Evolutionary conservation across 2,797 vertebrate genomes (phyloP).

Genomic region (Lophotriccus pileatus): DNA sequence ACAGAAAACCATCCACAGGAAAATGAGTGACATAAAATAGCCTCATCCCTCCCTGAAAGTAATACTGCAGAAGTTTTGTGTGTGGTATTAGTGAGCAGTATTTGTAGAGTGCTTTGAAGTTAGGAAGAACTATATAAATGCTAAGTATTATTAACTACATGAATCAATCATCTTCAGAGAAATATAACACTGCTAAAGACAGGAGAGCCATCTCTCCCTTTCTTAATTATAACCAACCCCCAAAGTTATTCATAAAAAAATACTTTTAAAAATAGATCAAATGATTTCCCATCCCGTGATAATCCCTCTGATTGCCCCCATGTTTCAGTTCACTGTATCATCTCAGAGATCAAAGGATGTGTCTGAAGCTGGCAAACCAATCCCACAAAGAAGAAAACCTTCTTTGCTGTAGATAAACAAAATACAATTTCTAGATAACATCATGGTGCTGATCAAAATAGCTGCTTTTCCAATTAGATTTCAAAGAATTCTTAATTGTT

Average conservation of each 20-base stretch:
- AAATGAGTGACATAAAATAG: neutral
- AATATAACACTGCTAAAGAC: constrained; percentile 27
- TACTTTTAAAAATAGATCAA: constrained; percentile 69
- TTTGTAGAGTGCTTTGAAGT: constrained; percentile 44
- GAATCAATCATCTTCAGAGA: constrained; percentile 56
- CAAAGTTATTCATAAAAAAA: constrained; percentile 59
- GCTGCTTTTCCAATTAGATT: constrained; percentile 67
- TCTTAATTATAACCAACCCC: constrained; percentile 52
- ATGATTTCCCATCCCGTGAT: constrained; percentile 47
- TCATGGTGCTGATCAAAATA: constrained; percentile 61
- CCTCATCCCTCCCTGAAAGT: neutral
- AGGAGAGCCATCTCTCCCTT: constrained; percentile 21
- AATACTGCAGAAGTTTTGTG: neutral
- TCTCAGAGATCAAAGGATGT: constrained; percentile 64
- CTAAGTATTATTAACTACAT: constrained; percentile 47
- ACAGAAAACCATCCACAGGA: neutral
- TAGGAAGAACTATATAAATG: constrained; percentile 11
- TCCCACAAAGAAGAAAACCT: constrained; percentile 41
- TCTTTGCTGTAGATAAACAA: constrained; percentile 62
- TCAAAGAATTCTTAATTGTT: constrained; percentile 71
- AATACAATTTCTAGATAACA: constrained; percentile 71
- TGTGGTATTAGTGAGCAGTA: neutral
- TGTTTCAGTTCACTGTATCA: constrained; percentile 62
- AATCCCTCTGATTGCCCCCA: constrained; percentile 56
- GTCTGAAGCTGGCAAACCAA: constrained; percentile 49